Conservation (phyloP, 2,113 vertebrate genomes). For the Prionailurus viverrinus region DNA sequence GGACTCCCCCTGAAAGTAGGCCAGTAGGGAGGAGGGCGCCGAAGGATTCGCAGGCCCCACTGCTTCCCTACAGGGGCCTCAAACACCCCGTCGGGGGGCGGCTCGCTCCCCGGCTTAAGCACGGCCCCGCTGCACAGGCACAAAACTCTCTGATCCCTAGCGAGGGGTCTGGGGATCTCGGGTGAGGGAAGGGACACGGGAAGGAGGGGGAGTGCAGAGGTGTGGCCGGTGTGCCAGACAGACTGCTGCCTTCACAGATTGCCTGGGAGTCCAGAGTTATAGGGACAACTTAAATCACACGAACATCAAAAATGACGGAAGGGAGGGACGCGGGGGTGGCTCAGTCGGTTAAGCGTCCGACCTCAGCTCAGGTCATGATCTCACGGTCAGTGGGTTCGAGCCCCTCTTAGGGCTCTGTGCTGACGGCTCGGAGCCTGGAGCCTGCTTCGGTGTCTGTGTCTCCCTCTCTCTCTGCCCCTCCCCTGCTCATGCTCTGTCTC, state of each 20-base stretch:
- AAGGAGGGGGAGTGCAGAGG: fast-evolving
- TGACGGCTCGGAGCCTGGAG: too few relatives aligned
- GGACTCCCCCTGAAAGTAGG: background rate
- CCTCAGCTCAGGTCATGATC: too few relatives aligned
- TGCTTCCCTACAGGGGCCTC: background rate
- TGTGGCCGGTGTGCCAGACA: fast-evolving
- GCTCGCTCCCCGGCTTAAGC: background rate
- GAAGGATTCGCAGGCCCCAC: background rate
- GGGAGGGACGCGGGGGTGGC: too few relatives aligned
- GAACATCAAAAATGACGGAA: background rate
- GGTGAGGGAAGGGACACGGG: background rate
- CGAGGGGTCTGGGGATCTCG: too few relatives aligned
- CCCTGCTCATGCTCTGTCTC: too few relatives aligned
- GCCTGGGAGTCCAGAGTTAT: background rate
- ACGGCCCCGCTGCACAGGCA: fast-evolving
- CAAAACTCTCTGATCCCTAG: background rate
- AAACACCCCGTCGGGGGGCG: fast-evolving
- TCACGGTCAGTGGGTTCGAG: too few relatives aligned
- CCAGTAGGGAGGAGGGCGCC: fast-evolving
- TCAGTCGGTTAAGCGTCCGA: too few relatives aligned
- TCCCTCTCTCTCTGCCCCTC: too few relatives aligned
- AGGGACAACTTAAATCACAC: too few relatives aligned
- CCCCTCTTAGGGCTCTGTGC: too few relatives aligned
- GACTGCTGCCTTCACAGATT: fast-evolving
- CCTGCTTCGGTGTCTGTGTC: too few relatives aligned